Evolutionary conservation across 2,113 vertebrate genomes (phyloP), one percentile per base, ranked within the genome.

Genomic region (Perca schrenkii): DNA sequence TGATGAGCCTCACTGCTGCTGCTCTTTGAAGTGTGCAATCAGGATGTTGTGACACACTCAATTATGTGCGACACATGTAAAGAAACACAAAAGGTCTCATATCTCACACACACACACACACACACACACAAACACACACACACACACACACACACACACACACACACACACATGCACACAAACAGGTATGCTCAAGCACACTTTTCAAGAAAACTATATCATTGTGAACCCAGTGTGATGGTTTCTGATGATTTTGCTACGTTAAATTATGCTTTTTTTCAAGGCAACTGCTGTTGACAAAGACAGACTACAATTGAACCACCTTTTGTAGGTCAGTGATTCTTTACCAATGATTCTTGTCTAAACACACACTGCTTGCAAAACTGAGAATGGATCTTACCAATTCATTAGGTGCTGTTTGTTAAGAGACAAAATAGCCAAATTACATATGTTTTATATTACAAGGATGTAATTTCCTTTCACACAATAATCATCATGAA

Each of bases 11-110:
- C 76, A 79, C 80, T 50, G 74, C 70, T 60, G 78, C 78, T 82
- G 66, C 83, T 85, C 90, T 94, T 93, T 93, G 88, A 94, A 91
- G 89, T 91, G 49, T 79, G 85, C 72, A 85, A 65, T 67, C 56
- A 17, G 53, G 71, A 86, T 65, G 67, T 71, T 80, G 49, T 62
- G 64, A 77, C 36, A 70, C 19, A 50, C 67, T 78, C 67, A 66
- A 74, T 75, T 80, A 64, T 74, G 22, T n/a, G 63, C 3, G 28
- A 73, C 72, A 64, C 52, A 80, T 63, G 65, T 63, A 79, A 57
- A 71, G 50, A 82, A 76, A 83, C 70, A 77, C 58, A 72, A 6
- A 65, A 17, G 6, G 19, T 8, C 63, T 65, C 47, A 68, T 66
- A 58, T 71, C 60, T 46, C n/a, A 64, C 14, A 79, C 17, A 49